Conservation (phyloP, 2,797 vertebrate species). For the Eulemur coronatus region DNA sequence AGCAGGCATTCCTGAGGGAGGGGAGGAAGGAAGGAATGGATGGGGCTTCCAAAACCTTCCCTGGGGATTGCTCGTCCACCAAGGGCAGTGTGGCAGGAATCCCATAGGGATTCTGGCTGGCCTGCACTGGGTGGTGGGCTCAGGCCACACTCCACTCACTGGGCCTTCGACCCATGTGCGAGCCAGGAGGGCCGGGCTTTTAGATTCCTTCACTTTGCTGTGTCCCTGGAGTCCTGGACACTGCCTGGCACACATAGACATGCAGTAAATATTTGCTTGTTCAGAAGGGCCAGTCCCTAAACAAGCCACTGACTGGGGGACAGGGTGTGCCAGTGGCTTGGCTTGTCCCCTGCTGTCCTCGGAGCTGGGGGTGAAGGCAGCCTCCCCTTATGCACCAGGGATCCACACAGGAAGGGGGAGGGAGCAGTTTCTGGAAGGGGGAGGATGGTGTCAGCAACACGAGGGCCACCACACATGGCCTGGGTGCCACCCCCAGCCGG, state of each 20-base stretch:
- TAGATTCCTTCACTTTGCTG: no score
- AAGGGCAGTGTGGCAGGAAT: no score
- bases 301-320: neutral
- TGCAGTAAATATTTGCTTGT: neutral
- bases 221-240: no score
- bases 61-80: accelerated
- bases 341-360: neutral
- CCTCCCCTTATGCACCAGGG: neutral
- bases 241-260: neutral
- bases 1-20: no score
- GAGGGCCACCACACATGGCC: neutral
- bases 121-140: neutral
- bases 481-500: no score
- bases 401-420: no score
- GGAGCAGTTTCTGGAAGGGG: neutral
- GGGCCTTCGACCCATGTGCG: accelerated
- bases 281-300: neutral
- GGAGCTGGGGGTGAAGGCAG: neutral
- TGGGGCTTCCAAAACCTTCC: neutral
- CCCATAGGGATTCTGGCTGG: neutral
- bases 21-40: neutral
- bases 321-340: accelerated
- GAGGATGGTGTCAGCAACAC: accelerated
- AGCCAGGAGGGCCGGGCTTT: neutral
- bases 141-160: accelerated